Base-by-base conservation (phyloP, 1,140 invertebrate species). In the Carcinoscorpius rotundicauda region DNA sequence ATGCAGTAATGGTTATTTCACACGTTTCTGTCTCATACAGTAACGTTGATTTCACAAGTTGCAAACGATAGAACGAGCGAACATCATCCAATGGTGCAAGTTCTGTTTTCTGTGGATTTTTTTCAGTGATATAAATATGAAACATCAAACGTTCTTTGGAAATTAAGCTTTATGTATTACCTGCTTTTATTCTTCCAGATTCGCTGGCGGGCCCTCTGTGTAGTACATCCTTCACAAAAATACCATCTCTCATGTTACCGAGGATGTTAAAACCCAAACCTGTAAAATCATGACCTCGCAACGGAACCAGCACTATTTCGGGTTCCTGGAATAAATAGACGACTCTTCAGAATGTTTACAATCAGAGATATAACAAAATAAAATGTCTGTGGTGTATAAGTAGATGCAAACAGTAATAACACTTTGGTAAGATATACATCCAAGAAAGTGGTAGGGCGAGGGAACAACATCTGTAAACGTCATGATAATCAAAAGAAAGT, bases 181-280 rank as follows among this genome's bases (percentile, higher is more conserved):
- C 91, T 75, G 87, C 83, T 78, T 87, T 83, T 71, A 95, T 83
- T 72, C 82, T 81, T 65, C 87, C 88, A n/a, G 87, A 90, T 72
- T 92, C 89, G 2, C 85, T 87, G 1, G 92, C 92, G 1, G 91
- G 91, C 2, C 91, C 91, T 66, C 87, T 83, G 72, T 90, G 85
- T 11, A 92, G 80, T 3, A 95, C 85, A 69, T 92, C 89, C 74
- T 89, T 91, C 51, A 94, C 84, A 73, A 85, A 89, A 64, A 94
- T 92, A 1, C 91, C 92, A 69, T 94, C 89, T 65, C 87, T 79
- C 82, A 92, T 91, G 71, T 90, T 92, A 5, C 91, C 92, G 61
- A 84, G 86, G 58, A 93, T 87, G 73, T 89, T 88, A 77, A 94
- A 89, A n/a, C 91, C 91, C 0, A 95, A 79, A 0, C 92, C 91